A percentile compares a stretch with the other conserved stretches of the same genome.
Evolutionary conservation across 1,140 invertebrate genomes (phyloP).

Genomic region (Agrilus planipennis): DNA sequence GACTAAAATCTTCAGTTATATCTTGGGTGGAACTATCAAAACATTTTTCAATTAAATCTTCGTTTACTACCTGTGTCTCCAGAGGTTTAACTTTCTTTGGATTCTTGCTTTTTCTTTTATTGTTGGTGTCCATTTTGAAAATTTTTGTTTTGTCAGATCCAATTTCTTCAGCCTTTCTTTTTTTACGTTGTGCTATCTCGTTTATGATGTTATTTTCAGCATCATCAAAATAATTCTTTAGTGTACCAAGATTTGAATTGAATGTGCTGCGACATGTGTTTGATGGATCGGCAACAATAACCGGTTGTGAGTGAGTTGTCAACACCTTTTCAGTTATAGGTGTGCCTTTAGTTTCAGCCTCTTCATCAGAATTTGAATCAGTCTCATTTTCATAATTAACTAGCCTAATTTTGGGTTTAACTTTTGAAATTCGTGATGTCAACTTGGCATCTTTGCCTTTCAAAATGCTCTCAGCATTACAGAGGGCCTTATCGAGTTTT

Average conservation of each 20-base stretch:
- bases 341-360: too few relatives aligned
- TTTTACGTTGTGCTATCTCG: slow-evolving; percentile 26
- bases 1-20: too few relatives aligned
- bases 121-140: slow-evolving; percentile 17
- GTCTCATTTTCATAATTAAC: slow-evolving; percentile 23
- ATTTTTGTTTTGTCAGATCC: slow-evolving; percentile 18
- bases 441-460: slow-evolving; percentile 2
- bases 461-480: slow-evolving; percentile 1
- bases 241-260: neutral
- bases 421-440: neutral
- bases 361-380: slow-evolving; percentile 13
- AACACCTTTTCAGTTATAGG: too few relatives aligned
- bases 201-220: slow-evolving; percentile 21
- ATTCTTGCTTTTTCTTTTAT: slow-evolving; percentile 23
- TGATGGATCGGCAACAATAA: too few relatives aligned
- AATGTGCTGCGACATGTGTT: too few relatives aligned
- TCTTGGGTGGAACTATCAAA: too few relatives aligned
- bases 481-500: neutral
- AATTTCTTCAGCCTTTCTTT: slow-evolving; percentile 21
- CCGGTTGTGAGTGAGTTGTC: too few relatives aligned
- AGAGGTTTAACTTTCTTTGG: slow-evolving; percentile 20
- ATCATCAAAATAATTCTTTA: slow-evolving; percentile 20
- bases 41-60: too few relatives aligned
- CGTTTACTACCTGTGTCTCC: neutral
- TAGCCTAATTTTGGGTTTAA: slow-evolving; percentile 6